Evolutionary conservation across 2,797 vertebrate species (phyloP), one percentile per base, ranked within the genome.

Genomic region (Megalops cyprinoides): DNA sequence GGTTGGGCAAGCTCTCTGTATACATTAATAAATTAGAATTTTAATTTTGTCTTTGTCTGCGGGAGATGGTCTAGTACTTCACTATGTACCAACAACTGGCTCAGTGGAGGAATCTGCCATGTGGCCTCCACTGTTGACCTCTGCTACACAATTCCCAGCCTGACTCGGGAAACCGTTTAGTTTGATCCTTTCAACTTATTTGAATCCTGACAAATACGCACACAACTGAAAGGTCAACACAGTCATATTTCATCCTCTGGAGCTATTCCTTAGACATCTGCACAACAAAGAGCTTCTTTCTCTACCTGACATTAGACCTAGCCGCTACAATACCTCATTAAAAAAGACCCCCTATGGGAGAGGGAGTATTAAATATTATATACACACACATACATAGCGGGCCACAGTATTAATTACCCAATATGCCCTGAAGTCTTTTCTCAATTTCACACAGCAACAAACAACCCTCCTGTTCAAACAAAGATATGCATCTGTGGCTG

Each of bases 21-120:
- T 97, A 97, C 96, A 98, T 98, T 98, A 97, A 98, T 98, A 98
- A 97, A 98, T 98, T 97, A 96, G 96, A 97, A 99, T 98, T 96
- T 97, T 96, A 97, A 98, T 98, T 97, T 94, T 90, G 93, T 94
- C 96, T 97, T 96, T 96, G 96, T 96, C 96, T 96, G 94, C 94
- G 90, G 92, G 94, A 96, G 96, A 95, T 94, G 95, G 93, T 94
- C 91, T 88, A 80, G 91, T 93, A 94, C 96, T 96, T 93, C 92
- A 94, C 95, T 96, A 94, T 92, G 86, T 96, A 97, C 95, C 96
- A 96, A 96, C 96, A 96, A 96, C 96, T 96, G 95, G 91, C 96
- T 93, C 90, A 93, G 94, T 91, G 93, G 93, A 89, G 95, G 95
- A 97, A 96, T 96, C 94, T 89, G 85, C 93, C 85, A 90, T 88